Percentiles rank a stretch among this genome's conserved stretches.
phyloP scores from a whole-genome alignment of 2,797 vertebrate genomes.

The Peromyscus eremicus region DNA sequence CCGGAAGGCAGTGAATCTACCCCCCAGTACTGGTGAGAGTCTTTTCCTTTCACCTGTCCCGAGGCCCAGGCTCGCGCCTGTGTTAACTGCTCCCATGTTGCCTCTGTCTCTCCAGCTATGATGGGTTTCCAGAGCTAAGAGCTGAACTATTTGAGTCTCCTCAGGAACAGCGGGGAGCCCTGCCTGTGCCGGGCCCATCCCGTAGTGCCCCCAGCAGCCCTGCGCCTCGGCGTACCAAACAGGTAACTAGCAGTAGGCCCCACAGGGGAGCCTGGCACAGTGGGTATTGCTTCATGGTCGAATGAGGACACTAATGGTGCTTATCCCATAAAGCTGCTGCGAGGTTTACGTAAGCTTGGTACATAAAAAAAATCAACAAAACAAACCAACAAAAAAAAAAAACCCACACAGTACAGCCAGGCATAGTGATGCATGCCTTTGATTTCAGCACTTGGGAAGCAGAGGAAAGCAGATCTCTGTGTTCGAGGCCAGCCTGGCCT shows the following conservation, averaged over 20 bases:
- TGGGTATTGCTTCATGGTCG: background rate
- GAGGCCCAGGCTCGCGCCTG: background rate
- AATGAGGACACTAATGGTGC: background rate
- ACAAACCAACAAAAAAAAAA: background rate
- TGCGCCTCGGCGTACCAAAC: constrained; percentile 95
- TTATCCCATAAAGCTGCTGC: background rate
- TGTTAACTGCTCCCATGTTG: too few relatives aligned
- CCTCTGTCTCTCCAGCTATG: constrained; percentile 89
- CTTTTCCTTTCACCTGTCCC: background rate
- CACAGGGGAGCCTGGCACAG: background rate
- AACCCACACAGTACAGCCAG: background rate
- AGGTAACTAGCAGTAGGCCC: constrained; percentile 87
- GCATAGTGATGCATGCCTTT: background rate
- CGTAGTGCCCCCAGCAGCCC: constrained; percentile 96
- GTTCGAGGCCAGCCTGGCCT: background rate
- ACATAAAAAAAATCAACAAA: background rate
- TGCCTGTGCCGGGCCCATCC: constrained; percentile 87
- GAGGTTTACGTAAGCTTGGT: background rate
- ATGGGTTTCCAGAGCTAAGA: constrained; percentile 93
- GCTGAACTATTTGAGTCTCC: constrained; percentile 93
- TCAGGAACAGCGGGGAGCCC: constrained; percentile 90
- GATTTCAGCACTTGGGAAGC: background rate
- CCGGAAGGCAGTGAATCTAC: constrained; percentile 90
- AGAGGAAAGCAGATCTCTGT: background rate
- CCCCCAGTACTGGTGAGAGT: constrained; percentile 91